Conservation (phyloP, 1,140 invertebrate genomes). For the Caenorhabditis briggsae region DNA sequence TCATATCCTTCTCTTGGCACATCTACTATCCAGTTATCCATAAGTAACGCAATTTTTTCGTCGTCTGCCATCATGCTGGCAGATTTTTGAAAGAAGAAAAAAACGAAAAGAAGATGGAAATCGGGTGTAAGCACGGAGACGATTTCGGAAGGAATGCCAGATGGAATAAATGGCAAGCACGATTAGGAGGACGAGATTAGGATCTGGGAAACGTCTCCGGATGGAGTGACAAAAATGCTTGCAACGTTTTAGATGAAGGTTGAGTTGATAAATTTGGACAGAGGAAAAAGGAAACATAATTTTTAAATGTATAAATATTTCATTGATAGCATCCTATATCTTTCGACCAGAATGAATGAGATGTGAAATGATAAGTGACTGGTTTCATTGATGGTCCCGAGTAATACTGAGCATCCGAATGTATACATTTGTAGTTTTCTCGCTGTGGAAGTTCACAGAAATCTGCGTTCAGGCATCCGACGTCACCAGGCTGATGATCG, state of each 20-base stretch:
- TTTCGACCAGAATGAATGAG: constrained; percentile 6
- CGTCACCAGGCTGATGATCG: neutral
- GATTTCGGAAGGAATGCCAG: neutral
- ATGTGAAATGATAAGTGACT: constrained; percentile 26
- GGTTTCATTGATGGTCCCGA: constrained; percentile 32
- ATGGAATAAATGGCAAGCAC: constrained; percentile 31
- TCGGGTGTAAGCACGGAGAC: neutral
- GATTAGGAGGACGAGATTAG: neutral
- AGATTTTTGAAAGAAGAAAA: neutral
- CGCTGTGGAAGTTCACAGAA: constrained; percentile 27
- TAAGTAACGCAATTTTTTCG: constrained; percentile 18
- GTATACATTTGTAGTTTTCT: constrained; percentile 38
- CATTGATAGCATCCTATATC: constrained; percentile 21
- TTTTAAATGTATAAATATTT: too few relatives aligned
- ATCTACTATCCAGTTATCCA: constrained; percentile 15
- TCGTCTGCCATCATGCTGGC: constrained; percentile 16
- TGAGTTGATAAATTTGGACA: neutral
- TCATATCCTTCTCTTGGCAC: neutral
- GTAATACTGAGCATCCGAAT: constrained; percentile 25
- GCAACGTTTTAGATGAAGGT: neutral
- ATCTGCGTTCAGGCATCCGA: constrained; percentile 17
- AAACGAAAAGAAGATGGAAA: neutral
- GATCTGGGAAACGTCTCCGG: neutral
- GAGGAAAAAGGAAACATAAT: neutral
- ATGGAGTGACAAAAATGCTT: neutral